Evolutionary conservation across 2,797 vertebrate genomes (phyloP).

Genomic region (Mergus octosetaceus): DNA sequence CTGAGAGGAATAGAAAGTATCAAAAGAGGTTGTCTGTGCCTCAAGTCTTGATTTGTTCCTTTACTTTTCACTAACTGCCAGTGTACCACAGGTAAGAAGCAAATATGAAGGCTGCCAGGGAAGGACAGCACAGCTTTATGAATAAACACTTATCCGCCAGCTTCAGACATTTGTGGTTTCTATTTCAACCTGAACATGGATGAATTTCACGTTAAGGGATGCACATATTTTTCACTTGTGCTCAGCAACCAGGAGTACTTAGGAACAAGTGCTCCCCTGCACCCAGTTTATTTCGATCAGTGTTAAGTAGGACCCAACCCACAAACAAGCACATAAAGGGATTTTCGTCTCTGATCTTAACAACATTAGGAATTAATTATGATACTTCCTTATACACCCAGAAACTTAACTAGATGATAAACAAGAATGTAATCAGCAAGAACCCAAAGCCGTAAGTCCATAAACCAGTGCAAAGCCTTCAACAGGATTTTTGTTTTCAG

Average conservation of each 20-base stretch:
- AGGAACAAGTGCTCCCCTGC: slow-evolving; percentile 7
- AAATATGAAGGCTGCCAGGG: not conserved
- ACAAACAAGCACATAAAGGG: not conserved
- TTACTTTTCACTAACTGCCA: not conserved
- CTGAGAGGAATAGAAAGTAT: slow-evolving; percentile 1
- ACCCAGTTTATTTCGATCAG: not conserved
- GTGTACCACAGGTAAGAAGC: not conserved
- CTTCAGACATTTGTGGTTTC: not conserved
- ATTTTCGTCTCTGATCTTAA: slow-evolving; percentile 35
- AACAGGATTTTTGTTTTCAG: not conserved
- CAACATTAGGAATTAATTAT: not conserved
- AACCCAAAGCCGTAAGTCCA: not conserved
- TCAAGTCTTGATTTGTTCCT: slow-evolving; percentile 23
- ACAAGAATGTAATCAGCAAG: not conserved
- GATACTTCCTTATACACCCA: slow-evolving; percentile 34
- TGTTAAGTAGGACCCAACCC: not conserved
- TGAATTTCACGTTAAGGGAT: not conserved
- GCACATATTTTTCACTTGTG: not conserved
- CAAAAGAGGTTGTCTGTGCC: not conserved
- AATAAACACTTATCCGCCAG: not conserved
- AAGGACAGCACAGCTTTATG: not conserved
- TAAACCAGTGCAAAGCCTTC: not conserved
- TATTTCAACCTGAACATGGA: not conserved
- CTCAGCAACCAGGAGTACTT: not conserved
- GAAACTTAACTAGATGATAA: slow-evolving; percentile 29